These are phyloP conservation scores for Dendrocopos noguchii DNA, from an alignment of 2,113 vertebrate genomes.

Conservation along the genomic window DNA sequence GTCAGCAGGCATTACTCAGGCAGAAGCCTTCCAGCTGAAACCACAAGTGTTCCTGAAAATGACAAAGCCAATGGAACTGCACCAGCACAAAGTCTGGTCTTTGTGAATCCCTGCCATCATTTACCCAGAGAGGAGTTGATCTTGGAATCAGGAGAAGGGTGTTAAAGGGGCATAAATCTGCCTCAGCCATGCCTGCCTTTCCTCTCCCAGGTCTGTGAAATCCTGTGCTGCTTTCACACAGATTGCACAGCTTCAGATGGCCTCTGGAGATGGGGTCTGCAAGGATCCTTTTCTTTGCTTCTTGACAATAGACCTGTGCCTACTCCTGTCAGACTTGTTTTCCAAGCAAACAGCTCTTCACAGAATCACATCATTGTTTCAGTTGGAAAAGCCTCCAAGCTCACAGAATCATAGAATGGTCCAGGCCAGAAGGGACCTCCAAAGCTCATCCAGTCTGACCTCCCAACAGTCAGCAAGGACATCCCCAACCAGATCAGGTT, in stretches of 20 bases:
- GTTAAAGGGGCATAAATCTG: constrained; percentile 52
- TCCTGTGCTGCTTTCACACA: neutral
- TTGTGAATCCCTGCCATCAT: constrained; percentile 25
- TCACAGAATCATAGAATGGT: too few relatives aligned
- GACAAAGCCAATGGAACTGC: constrained; percentile 49
- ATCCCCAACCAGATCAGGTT: too few relatives aligned
- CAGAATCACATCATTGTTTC: too few relatives aligned
- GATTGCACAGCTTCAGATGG: neutral
- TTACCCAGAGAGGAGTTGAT: constrained; percentile 37
- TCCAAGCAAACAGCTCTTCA: neutral
- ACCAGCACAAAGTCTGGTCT: constrained; percentile 38
- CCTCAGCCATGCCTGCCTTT: constrained; percentile 9
- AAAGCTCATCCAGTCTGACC: too few relatives aligned
- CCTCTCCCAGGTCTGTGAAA: constrained; percentile 23
- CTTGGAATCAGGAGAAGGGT: constrained; percentile 44
- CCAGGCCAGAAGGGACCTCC: too few relatives aligned
- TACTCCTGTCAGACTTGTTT: neutral
- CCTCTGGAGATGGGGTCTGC: neutral
- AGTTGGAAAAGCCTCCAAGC: too few relatives aligned
- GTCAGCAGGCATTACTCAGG: constrained; percentile 40
- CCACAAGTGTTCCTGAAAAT: constrained; percentile 64
- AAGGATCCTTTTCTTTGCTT: neutral
- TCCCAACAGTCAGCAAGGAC: too few relatives aligned
- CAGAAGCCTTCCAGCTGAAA: constrained; percentile 46
- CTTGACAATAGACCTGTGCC: neutral